Conservation (phyloP, 2,797 vertebrate genomes). For the Crocidura indochinensis region DNA sequence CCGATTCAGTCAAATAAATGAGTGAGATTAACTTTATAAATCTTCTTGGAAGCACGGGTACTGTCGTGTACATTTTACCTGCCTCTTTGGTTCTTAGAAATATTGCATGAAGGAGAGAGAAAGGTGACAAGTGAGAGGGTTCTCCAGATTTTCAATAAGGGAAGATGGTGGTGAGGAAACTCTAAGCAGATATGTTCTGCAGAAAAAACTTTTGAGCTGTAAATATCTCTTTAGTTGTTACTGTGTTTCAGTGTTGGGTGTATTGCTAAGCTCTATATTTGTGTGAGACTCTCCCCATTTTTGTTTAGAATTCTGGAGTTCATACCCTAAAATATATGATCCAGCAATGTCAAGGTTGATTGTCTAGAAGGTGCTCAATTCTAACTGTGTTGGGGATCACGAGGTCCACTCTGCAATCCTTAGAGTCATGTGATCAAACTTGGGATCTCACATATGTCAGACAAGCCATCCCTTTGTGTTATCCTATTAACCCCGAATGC, state of each 20-base stretch:
- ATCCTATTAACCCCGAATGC: background rate
- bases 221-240: conserved; percentile 9
- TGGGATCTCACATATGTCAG: too few relatives aligned
- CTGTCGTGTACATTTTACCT: conserved; percentile 77
- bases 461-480: too few relatives aligned
- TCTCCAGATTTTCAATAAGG: background rate
- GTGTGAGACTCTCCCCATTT: too few relatives aligned
- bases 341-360: too few relatives aligned
- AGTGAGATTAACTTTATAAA: conserved; percentile 80
- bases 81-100: conserved; percentile 69
- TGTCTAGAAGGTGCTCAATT: too few relatives aligned
- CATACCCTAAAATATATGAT: too few relatives aligned
- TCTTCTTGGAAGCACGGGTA: conserved; percentile 65
- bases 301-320: too few relatives aligned
- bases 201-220: background rate
- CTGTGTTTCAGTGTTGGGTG: background rate
- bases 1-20: conserved; percentile 80
- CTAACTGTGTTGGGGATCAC: too few relatives aligned
- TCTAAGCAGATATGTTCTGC: background rate
- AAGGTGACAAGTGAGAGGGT: conserved; percentile 15
- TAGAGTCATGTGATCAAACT: too few relatives aligned
- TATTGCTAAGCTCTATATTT: background rate
- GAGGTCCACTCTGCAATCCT: too few relatives aligned
- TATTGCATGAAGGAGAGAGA: conserved; percentile 53
- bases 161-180: background rate